Conservation (phyloP, 2,797 vertebrate species). For the Scolopax bukidnonensis region DNA sequence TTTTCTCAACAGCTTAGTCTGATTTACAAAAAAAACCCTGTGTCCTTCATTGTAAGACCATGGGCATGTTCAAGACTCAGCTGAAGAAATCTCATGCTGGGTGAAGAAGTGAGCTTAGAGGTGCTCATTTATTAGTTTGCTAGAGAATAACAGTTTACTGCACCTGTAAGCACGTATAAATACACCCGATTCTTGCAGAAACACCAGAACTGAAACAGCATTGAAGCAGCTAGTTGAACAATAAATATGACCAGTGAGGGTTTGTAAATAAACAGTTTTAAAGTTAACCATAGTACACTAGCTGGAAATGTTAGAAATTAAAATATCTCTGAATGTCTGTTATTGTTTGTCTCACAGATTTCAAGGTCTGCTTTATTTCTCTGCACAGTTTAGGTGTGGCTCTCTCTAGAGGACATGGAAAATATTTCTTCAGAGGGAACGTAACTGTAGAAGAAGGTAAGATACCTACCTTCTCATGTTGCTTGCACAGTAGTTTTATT, state of each 20-base stretch:
- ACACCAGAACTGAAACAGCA: constrained; percentile 42
- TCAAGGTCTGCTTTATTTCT: constrained; percentile 78
- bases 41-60: background rate
- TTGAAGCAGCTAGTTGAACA: constrained; percentile 59
- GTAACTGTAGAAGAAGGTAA: constrained; percentile 97
- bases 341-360: constrained; percentile 54
- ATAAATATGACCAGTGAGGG: constrained; percentile 45
- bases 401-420: constrained; percentile 95
- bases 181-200: constrained; percentile 20
- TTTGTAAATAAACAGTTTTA: constrained; percentile 62
- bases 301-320: constrained; percentile 59
- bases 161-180: constrained; percentile 29
- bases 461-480: background rate
- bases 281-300: constrained; percentile 50
- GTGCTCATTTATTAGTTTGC: background rate
- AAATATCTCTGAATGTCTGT: constrained; percentile 56
- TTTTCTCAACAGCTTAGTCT: constrained; percentile 12
- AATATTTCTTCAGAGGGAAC: constrained; percentile 95
- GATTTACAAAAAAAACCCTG: background rate
- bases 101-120: background rate
- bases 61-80: constrained; percentile 4
- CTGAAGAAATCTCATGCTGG: constrained; percentile 37
- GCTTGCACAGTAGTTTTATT: background rate
- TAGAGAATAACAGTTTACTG: constrained; percentile 31
- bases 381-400: constrained; percentile 93